Evolutionary conservation across 2,113 vertebrate genomes (phyloP).

Genomic region (Melanerpes formicivorus): DNA sequence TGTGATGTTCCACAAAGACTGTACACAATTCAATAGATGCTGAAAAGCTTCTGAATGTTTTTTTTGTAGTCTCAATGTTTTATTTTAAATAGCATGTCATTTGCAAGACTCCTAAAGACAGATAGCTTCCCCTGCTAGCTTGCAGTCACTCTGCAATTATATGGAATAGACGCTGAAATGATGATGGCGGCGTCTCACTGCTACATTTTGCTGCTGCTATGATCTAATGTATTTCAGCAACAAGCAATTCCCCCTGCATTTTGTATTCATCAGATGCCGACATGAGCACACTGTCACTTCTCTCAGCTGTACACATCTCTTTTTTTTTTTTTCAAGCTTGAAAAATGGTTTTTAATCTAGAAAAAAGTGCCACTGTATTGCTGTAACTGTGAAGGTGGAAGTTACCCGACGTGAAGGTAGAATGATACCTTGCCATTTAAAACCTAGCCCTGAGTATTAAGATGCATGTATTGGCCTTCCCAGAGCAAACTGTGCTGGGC

Average conservation of each 20-base stretch:
- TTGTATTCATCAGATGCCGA: conserved; percentile 51
- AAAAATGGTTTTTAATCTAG: conserved; percentile 36
- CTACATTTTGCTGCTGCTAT: conserved; percentile 55
- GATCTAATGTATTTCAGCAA: conserved; percentile 52
- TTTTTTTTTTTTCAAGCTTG: background rate
- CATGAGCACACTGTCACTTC: conserved; percentile 49
- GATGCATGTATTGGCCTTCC: background rate
- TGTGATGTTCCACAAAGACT: conserved; percentile 22
- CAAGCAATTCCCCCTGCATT: conserved; percentile 41
- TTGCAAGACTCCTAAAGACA: conserved; percentile 49
- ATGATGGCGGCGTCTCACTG: conserved; percentile 36
- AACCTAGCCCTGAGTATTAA: background rate
- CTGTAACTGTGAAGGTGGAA: background rate
- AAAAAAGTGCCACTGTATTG: background rate
- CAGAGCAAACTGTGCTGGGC: background rate
- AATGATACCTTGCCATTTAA: background rate
- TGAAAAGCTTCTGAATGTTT: conserved; percentile 54
- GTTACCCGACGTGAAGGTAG: background rate
- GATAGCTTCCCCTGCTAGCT: conserved; percentile 28
- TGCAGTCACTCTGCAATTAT: conserved; percentile 59
- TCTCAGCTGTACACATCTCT: background rate
- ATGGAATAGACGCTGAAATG: conserved; percentile 32
- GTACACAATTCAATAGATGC: conserved; percentile 49
- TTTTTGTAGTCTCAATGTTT: conserved; percentile 39
- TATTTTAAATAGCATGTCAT: conserved; percentile 62